Percentiles rank a stretch among this genome's conserved stretches.
phyloP scores from a whole-genome alignment of 2,797 vertebrate species.

The Neostethus bicornis region DNA sequence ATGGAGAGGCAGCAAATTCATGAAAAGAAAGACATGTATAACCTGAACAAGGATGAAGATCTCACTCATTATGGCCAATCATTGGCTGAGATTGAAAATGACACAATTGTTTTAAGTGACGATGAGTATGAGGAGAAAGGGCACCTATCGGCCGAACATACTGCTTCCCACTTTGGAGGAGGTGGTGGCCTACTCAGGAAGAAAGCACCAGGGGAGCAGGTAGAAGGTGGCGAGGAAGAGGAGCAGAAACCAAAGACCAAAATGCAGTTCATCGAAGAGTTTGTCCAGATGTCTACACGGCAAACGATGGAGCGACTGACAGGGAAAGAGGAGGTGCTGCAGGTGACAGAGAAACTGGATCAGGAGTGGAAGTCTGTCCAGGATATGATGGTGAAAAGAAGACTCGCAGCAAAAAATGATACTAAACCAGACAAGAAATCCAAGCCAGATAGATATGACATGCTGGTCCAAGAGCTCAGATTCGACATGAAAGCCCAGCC shows the following conservation, averaged over 20 bases:
- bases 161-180: constrained; percentile 91
- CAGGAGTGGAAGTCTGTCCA: constrained; percentile 94
- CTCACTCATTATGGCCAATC: constrained; percentile 96
- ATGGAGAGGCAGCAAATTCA: constrained; percentile 92
- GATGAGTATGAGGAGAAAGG: constrained; percentile 90
- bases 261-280: constrained; percentile 93
- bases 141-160: constrained; percentile 90
- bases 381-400: constrained; percentile 82
- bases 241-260: constrained; percentile 81
- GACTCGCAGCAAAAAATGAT: constrained; percentile 71
- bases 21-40: constrained; percentile 89
- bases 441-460: constrained; percentile 92
- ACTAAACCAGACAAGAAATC: constrained; percentile 80
- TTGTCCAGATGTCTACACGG: constrained; percentile 92
- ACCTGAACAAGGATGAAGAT: constrained; percentile 96
- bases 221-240: constrained; percentile 67
- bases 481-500: constrained; percentile 98
- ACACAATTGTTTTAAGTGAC: constrained; percentile 87
- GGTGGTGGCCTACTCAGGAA: constrained; percentile 85
- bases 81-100: constrained; percentile 93
- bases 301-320: constrained; percentile 95
- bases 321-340: constrained; percentile 88
- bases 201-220: constrained; percentile 70
- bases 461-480: constrained; percentile 92
- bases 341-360: constrained; percentile 94